Evolutionary conservation across 1,140 invertebrate genomes (phyloP), one percentile per base, ranked within the genome.

Genomic region (Berghia stephanieae): DNA sequence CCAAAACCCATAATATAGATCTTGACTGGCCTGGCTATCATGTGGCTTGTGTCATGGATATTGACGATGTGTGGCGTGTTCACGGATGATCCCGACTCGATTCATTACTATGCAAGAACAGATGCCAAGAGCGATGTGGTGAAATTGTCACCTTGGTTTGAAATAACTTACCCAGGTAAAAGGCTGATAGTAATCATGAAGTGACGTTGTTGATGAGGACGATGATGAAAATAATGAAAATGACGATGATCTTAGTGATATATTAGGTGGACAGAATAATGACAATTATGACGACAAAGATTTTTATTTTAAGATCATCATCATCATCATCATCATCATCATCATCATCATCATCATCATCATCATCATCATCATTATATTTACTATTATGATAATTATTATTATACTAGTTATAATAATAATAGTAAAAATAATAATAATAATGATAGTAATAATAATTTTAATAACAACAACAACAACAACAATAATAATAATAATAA

Each of bases 91-190:
- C 66, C 52, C 10, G 57, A 73, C 3, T 46, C 70, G 52, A 31
- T 76, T 3, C 40, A 66, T 42, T 94, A 95, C 89, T 92, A 93
- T 18, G 94, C 94, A 0, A 90, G 95, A 77, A 94, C 95, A 0
- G 95, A 97, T 84, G 91, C 93, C 4, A 94, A 95, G 81, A 81
- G 94, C 0, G 91, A 92, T 75, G 94, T 95, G 75, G 90, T 96
- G 27, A 89, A 90, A 40, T 91, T 93, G 81, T 93, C 94, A 2
- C 92, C 93, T 0, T 96, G 95, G 95, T 94, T 96, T 85, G 90
- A 94, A 27, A 83, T 96, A 42, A 95, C 95, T 16, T 96, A 96
- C 91, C 95, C 95, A 78, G 93, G 93, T 93, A 86, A 85, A 77
- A n/a, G n/a, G n/a, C n/a, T n/a, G n/a, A n/a, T n/a, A n/a, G n/a